These are phyloP conservation scores for Peromyscus polionotus DNA, from an alignment of 2,113 vertebrate genomes.

Conservation along the genomic window DNA sequence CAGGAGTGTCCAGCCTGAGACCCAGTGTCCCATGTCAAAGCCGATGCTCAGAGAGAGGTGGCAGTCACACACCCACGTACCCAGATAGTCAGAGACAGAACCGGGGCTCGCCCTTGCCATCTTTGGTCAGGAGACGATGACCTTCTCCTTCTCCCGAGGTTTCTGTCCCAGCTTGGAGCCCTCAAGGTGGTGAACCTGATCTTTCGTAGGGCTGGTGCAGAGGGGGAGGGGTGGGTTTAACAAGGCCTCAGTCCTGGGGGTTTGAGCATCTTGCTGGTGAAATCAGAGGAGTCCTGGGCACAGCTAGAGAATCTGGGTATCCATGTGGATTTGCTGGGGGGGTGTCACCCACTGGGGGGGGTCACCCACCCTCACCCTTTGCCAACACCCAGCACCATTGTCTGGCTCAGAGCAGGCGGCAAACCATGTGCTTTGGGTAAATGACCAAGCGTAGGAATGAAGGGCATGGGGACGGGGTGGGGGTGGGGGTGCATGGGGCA, in stretches of 20 bases:
- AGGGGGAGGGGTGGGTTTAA: neutral
- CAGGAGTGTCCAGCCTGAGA: neutral
- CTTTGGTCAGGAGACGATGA: neutral
- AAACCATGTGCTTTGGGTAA: neutral
- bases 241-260: neutral
- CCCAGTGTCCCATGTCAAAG: neutral
- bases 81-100: neutral
- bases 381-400: neutral
- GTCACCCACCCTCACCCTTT: neutral
- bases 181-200: neutral
- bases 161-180: neutral
- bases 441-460: slow-evolving; percentile 3
- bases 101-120: neutral
- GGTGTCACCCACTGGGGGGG: neutral
- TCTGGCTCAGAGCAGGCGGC: neutral
- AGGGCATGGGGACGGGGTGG: neutral
- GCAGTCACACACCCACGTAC: neutral
- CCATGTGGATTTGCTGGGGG: neutral
- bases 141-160: neutral
- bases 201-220: neutral
- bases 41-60: neutral
- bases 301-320: neutral
- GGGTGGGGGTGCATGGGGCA: neutral
- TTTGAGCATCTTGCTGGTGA: neutral
- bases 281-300: neutral